phyloP scores from a whole-genome alignment of 2,888 invertebrate species.

The Julus scanicus region DNA sequence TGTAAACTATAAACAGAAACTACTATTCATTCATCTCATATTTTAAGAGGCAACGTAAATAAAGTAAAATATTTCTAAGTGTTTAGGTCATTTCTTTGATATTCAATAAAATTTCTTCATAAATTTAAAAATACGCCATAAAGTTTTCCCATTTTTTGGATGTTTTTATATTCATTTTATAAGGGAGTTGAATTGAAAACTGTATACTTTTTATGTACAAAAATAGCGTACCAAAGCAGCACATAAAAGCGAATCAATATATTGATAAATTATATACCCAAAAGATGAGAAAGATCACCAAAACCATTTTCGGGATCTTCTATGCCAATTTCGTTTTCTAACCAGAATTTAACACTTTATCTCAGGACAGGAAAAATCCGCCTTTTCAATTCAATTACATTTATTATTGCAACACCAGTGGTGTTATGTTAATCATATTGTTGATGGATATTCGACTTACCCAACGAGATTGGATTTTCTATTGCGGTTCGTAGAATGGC shows the following conservation, averaged over 20 bases:
- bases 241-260: conserved; percentile 8
- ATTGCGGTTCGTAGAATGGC: neutral
- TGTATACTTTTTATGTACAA: neutral
- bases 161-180: neutral
- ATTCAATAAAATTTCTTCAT: neutral
- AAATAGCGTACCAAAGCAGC: neutral
- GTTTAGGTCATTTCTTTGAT: neutral
- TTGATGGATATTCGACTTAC: neutral
- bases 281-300: neutral
- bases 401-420: neutral
- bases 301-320: neutral
- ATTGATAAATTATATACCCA: neutral
- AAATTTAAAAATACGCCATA: neutral
- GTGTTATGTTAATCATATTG: neutral
- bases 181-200: conserved; percentile 3
- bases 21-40: neutral
- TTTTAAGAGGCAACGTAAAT: neutral
- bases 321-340: neutral
- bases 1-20: neutral
- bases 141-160: neutral
- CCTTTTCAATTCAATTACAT: neutral
- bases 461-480: neutral
- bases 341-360: neutral
- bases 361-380: neutral
- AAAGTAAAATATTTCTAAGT: neutral